phyloP scores from a whole-genome alignment of 2,113 vertebrate genomes.

The Potamarius usumacintae region DNA sequence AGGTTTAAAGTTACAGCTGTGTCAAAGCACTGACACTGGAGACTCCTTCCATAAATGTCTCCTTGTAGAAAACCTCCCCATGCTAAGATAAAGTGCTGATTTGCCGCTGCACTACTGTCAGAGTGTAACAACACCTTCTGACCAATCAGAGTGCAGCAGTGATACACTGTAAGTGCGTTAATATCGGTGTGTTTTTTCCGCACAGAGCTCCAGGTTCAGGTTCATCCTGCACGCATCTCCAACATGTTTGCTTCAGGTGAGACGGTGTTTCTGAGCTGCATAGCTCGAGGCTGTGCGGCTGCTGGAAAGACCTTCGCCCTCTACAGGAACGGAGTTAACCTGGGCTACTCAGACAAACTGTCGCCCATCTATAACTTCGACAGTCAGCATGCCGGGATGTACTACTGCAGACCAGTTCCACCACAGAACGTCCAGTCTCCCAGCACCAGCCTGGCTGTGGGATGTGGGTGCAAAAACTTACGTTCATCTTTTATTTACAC shows the following conservation, averaged over 20 bases:
- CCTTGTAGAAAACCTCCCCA: background rate
- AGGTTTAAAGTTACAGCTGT: no score
- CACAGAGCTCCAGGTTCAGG: constrained; percentile 74
- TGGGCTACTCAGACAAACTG: constrained; percentile 69
- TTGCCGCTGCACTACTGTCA: background rate
- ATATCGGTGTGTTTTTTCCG: background rate
- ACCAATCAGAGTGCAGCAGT: constrained; percentile 4
- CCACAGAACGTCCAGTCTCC: constrained; percentile 73
- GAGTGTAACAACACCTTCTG: background rate
- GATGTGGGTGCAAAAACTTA: constrained; percentile 63
- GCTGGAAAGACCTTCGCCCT: constrained; percentile 69
- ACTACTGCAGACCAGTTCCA: constrained; percentile 72
- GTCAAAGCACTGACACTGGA: no score
- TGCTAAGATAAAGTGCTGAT: background rate
- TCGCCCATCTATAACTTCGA: constrained; percentile 71
- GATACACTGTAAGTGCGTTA: background rate
- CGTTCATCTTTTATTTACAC: background rate
- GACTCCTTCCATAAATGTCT: no score
- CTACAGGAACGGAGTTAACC: constrained; percentile 71
- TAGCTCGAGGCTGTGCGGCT: constrained; percentile 72
- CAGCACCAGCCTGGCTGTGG: constrained; percentile 62
- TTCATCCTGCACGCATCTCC: constrained; percentile 66
- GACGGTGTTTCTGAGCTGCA: constrained; percentile 73
- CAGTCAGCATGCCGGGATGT: constrained; percentile 66
- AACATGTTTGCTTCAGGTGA: constrained; percentile 73